A percentile compares a stretch with the other conserved stretches of the same genome.
Conservation (phyloP, 2,888 invertebrate genomes). For the Cantharis lateralis region DNA sequence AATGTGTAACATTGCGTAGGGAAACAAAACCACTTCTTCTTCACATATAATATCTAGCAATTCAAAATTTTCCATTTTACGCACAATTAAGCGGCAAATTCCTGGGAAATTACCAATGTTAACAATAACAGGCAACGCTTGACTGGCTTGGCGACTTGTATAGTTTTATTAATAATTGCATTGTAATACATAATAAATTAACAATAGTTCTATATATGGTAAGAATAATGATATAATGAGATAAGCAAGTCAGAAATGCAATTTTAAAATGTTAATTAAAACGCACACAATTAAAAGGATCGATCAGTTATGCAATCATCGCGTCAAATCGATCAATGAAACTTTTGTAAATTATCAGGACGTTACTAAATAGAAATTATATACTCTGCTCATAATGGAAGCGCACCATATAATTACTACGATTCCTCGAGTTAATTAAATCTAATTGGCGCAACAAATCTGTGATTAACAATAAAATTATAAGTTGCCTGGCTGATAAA, state of each 20-base stretch:
- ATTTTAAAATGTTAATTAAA: not conserved
- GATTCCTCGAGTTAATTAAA: not conserved
- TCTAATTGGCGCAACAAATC: not conserved
- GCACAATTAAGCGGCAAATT: not conserved
- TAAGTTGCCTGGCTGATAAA: not conserved
- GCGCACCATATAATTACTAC: not conserved
- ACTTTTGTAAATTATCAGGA: not conserved
- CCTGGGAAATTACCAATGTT: not conserved
- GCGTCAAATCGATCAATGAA: not conserved
- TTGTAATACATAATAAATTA: not conserved
- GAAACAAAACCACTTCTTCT: constrained; percentile 18
- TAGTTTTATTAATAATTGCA: constrained; percentile 8
- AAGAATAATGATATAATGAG: constrained; percentile 1
- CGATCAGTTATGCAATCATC: not conserved
- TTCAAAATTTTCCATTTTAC: constrained; percentile 9
- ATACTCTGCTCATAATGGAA: not conserved
- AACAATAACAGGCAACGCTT: not conserved
- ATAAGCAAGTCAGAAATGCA: not conserved
- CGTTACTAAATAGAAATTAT: not conserved
- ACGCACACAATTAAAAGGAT: not conserved
- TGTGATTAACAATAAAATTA: not conserved
- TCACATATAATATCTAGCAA: constrained; percentile 8
- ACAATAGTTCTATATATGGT: constrained; percentile 8
- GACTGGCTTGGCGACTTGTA: not conserved
- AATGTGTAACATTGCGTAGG: constrained; percentile 35